A percentile compares a stretch with the other conserved stretches of the same genome.
phyloP scores from a whole-genome alignment of 2,888 invertebrate genomes.

The Drosophila neotestacea region DNA sequence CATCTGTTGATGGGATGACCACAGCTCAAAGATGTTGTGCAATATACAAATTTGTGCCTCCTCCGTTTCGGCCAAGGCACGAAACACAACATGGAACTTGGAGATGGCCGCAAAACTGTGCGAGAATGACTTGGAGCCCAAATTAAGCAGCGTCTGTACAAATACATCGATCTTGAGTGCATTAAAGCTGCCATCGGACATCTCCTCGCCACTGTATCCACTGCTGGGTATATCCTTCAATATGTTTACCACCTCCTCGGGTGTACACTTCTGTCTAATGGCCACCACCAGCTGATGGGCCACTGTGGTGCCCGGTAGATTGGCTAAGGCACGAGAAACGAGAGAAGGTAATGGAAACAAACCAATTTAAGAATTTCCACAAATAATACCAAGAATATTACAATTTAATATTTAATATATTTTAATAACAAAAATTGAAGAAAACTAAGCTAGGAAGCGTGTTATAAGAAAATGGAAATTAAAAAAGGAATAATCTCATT shows the following conservation, averaged over 20 bases:
- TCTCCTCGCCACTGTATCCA: constrained; percentile 87
- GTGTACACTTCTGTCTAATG: constrained; percentile 94
- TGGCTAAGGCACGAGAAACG: constrained; percentile 86
- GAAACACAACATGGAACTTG: constrained; percentile 96
- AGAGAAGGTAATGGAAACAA: not conserved
- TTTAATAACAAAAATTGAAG: no score
- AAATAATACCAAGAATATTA: no score
- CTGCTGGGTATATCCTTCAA: constrained; percentile 94
- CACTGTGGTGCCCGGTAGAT: constrained; percentile 91
- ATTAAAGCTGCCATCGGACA: constrained; percentile 91
- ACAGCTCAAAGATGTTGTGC: constrained; percentile 96
- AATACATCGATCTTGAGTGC: constrained; percentile 98
- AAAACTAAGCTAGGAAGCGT: no score
- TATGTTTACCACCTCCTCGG: constrained; percentile 95
- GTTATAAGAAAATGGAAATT: no score
- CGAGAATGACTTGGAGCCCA: constrained; percentile 98
- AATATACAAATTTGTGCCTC: constrained; percentile 98
- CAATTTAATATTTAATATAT: no score
- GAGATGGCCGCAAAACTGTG: constrained; percentile 99
- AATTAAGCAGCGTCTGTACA: constrained; percentile 96
- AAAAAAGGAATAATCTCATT: no score
- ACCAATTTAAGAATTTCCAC: not conserved
- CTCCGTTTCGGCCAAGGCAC: constrained; percentile 96
- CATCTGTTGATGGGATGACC: constrained; percentile 98
- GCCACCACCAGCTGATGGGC: constrained; percentile 95